phyloP scores from a whole-genome alignment of 1,140 invertebrate genomes.

The Lordiphosa clarofinis region DNA sequence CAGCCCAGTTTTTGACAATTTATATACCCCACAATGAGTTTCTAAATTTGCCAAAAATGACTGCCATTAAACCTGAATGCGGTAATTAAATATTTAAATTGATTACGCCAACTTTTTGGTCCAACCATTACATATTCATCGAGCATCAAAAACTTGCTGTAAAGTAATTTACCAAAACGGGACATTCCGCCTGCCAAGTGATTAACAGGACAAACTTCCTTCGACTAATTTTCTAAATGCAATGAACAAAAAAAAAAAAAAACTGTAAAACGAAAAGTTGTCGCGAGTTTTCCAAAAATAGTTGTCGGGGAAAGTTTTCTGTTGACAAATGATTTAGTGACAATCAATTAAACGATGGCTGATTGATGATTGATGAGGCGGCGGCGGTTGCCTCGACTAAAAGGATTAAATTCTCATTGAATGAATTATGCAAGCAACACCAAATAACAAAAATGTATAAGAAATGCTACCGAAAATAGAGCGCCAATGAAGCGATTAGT shows the following conservation, averaged over 20 bases:
- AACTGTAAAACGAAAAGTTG: conserved; percentile 35
- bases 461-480: conserved; percentile 28
- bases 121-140: conserved; percentile 62
- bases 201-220: conserved; percentile 57
- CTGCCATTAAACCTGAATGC: conserved; percentile 75
- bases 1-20: no score
- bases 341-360: conserved; percentile 66
- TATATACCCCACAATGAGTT: no score
- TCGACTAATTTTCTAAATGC: conserved; percentile 71
- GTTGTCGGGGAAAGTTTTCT: conserved; percentile 48
- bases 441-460: conserved; percentile 17
- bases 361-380: conserved; percentile 62
- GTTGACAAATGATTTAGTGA: conserved; percentile 74
- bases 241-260: conserved; percentile 49
- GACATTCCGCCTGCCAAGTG: conserved; percentile 46
- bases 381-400: conserved; percentile 26
- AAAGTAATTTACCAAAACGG: conserved; percentile 65
- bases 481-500: conserved; percentile 57
- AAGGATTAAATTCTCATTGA: conserved; percentile 60
- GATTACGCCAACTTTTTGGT: conserved; percentile 38
- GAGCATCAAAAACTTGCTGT: conserved; percentile 64
- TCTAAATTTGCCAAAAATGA: conserved; percentile 43
- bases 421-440: conserved; percentile 39
- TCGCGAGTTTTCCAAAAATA: conserved; percentile 42
- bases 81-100: conserved; percentile 78